Evolutionary conservation across 2,888 invertebrate species (phyloP).

Genomic region (Drosophila kuntzei): DNA sequence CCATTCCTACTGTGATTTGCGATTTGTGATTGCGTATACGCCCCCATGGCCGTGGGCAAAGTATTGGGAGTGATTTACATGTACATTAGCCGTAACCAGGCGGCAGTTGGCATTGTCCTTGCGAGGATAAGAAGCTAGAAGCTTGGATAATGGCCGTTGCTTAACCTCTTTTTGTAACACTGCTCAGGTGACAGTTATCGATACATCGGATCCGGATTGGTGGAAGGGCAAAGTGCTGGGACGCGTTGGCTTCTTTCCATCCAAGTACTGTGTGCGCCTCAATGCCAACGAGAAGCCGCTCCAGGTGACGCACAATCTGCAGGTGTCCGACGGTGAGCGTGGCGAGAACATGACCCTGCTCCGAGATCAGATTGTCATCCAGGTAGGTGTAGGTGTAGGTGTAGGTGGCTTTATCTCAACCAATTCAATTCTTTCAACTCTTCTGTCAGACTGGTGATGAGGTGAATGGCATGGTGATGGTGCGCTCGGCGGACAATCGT

Average conservation of each 20-base stretch:
- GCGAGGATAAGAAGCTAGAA: constrained; percentile 29
- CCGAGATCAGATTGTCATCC: constrained; percentile 97
- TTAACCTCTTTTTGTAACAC: constrained; percentile 8
- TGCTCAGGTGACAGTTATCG: constrained; percentile 93
- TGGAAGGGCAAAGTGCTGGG: constrained; percentile 98
- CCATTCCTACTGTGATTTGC: constrained; percentile 17
- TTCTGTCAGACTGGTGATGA: constrained; percentile 91
- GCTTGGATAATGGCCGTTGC: constrained; percentile 24
- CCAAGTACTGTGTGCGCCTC: constrained; percentile 96
- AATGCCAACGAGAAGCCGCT: constrained; percentile 95
- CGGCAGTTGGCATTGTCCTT: constrained; percentile 43
- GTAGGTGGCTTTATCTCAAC: too few relatives aligned
- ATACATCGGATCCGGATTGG: constrained; percentile 98
- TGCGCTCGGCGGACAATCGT: constrained; percentile 96
- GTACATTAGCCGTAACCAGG: constrained; percentile 49
- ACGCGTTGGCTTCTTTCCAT: constrained; percentile 96
- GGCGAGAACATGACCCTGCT: constrained; percentile 90
- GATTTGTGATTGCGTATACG: constrained; percentile 45
- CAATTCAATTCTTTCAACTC: too few relatives aligned
- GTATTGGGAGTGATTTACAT: constrained; percentile 64
- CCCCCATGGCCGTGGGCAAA: constrained; percentile 53
- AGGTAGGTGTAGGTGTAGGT: too few relatives aligned
- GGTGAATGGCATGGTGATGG: constrained; percentile 96
- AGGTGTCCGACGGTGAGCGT: constrained; percentile 93
- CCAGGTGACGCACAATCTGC: constrained; percentile 94